Conservation (phyloP, 1,140 invertebrate genomes). For the Venturia canescens region DNA sequence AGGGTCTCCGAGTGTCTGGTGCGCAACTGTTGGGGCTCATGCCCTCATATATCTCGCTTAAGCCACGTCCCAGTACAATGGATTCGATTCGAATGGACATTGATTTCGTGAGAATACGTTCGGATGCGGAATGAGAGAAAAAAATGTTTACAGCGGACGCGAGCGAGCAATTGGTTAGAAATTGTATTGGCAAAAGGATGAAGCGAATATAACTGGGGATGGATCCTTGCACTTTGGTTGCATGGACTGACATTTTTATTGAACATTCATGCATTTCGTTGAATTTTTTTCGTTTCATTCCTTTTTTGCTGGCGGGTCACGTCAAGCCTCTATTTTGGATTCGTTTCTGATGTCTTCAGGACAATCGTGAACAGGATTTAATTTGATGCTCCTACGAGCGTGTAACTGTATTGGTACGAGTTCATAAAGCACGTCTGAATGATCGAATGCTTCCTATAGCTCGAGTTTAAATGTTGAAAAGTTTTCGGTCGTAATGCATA, state of each 20-base stretch:
- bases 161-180: background rate
- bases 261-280: background rate
- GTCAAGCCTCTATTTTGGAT: background rate
- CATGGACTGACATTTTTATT: slow-evolving; percentile 7
- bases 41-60: slow-evolving; percentile 2
- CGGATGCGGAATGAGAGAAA: background rate
- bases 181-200: background rate
- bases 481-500: background rate
- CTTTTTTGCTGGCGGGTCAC: background rate
- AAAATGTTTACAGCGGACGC: background rate
- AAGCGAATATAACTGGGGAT: background rate
- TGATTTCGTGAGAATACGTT: background rate
- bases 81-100: too few species aligned
- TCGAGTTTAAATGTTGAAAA: background rate
- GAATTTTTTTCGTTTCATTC: background rate
- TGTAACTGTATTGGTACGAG: background rate
- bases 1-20: slow-evolving; percentile 57
- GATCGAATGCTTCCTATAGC: background rate
- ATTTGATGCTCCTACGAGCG: background rate
- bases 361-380: background rate
- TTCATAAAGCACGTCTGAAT: background rate
- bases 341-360: background rate
- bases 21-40: slow-evolving; percentile 5
- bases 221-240: background rate
- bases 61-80: background rate